A percentile compares a stretch with the other conserved stretches of the same genome.
Conservation (phyloP, 2,113 vertebrate species). For the Manacus vitellinus region DNA sequence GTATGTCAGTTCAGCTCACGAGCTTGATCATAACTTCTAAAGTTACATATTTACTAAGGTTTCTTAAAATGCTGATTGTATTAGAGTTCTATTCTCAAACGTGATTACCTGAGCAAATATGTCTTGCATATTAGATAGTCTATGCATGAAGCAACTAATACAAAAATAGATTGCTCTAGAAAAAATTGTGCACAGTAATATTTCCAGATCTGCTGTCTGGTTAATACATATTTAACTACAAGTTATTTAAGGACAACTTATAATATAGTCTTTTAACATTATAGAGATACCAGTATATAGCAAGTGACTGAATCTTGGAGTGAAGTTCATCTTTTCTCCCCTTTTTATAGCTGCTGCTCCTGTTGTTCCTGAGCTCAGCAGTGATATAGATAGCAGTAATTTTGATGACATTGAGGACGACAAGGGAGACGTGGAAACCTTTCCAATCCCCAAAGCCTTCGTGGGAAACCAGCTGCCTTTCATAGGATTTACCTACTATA, state of each 20-base stretch:
- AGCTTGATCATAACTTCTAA: not conserved
- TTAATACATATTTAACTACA: not conserved
- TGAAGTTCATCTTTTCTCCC: conserved; percentile 16
- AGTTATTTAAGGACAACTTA: not conserved
- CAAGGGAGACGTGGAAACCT: conserved; percentile 96
- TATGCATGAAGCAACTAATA: not conserved
- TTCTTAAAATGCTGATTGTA: not conserved
- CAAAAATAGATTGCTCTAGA: not conserved
- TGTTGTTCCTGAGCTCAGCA: conserved; percentile 96
- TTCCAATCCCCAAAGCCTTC: conserved; percentile 95
- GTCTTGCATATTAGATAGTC: not conserved
- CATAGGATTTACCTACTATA: conserved; percentile 97
- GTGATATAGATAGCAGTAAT: conserved; percentile 98
- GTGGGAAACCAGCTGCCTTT: conserved; percentile 98
- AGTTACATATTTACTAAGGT: not conserved
- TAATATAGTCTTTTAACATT: not conserved
- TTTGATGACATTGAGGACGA: conserved; percentile 98
- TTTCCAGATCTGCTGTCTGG: not conserved
- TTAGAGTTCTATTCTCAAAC: not conserved
- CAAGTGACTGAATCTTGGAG: not conserved
- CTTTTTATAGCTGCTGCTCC: conserved; percentile 86
- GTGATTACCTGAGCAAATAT: not conserved
- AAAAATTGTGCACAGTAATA: not conserved
- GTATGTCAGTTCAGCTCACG: not conserved
- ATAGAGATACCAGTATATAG: not conserved